phyloP scores from a whole-genome alignment of 2,797 vertebrate species.

The Glyptemys insculpta region DNA sequence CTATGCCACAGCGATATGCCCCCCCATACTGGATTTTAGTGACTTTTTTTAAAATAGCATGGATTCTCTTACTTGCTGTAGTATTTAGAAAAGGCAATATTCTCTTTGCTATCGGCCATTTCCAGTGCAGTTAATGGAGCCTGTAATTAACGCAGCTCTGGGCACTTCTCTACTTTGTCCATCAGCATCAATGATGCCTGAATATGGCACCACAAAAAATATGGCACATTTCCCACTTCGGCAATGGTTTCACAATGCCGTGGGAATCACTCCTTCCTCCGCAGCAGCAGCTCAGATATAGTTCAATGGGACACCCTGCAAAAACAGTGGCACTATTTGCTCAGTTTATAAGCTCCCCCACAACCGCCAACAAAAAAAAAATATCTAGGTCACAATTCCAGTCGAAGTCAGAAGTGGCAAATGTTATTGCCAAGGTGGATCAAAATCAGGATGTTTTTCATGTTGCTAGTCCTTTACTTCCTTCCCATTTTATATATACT shows the following conservation, averaged over 20 bases:
- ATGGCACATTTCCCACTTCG: too few species aligned
- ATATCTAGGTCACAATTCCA: neutral
- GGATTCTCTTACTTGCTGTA: neutral
- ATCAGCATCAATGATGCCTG: neutral
- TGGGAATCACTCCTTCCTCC: neutral
- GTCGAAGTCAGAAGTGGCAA: neutral
- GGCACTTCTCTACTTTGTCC: neutral
- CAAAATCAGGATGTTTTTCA: neutral
- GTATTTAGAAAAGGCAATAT: neutral
- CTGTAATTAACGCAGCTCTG: neutral
- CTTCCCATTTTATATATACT: neutral
- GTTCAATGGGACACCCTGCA: neutral
- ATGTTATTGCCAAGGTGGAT: neutral
- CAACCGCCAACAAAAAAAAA: too few species aligned
- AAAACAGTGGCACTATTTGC: neutral
- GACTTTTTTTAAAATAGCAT: neutral
- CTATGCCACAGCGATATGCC: neutral
- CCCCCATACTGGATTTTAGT: neutral
- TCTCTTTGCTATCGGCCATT: neutral
- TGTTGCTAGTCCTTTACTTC: neutral
- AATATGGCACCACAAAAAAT: neutral
- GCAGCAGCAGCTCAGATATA: neutral
- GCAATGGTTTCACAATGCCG: neutral
- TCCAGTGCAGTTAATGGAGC: neutral
- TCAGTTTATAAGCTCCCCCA: neutral